Conservation (phyloP, 2,797 vertebrate species). For the Malurus splendens region DNA sequence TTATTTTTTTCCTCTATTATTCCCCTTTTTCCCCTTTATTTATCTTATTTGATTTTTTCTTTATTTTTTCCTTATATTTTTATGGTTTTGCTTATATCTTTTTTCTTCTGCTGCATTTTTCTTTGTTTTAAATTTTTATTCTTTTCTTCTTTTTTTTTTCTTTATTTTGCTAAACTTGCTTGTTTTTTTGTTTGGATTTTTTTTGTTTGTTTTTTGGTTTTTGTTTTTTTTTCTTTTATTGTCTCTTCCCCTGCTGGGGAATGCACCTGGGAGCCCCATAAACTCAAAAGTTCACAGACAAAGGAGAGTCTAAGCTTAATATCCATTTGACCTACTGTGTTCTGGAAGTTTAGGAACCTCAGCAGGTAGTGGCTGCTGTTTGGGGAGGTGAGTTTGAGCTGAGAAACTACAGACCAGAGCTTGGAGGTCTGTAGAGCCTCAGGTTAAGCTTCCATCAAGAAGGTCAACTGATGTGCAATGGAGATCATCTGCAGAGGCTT, state of each 20-base stretch:
- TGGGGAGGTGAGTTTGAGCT: neutral
- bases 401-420: neutral
- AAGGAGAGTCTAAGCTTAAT: neutral
- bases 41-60: too few relatives aligned
- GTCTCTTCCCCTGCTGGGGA: neutral
- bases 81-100: neutral
- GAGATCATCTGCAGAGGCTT: neutral
- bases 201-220: rapidly evolving
- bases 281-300: neutral
- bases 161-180: rapidly evolving
- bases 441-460: neutral
- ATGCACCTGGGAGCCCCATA: neutral
- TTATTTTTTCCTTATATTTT: too few relatives aligned
- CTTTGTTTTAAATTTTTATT: neutral
- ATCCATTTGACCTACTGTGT: neutral
- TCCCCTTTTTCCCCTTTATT: rapidly evolving
- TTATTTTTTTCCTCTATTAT: neutral
- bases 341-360: neutral
- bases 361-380: neutral
- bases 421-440: neutral
- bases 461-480: neutral
- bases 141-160: neutral
- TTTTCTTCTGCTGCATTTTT: neutral
- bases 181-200: too few relatives aligned
- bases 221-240: rapidly evolving